These are phyloP conservation scores for Platalea minor DNA, from an alignment of 2,797 vertebrate species.

Conservation along the genomic window DNA sequence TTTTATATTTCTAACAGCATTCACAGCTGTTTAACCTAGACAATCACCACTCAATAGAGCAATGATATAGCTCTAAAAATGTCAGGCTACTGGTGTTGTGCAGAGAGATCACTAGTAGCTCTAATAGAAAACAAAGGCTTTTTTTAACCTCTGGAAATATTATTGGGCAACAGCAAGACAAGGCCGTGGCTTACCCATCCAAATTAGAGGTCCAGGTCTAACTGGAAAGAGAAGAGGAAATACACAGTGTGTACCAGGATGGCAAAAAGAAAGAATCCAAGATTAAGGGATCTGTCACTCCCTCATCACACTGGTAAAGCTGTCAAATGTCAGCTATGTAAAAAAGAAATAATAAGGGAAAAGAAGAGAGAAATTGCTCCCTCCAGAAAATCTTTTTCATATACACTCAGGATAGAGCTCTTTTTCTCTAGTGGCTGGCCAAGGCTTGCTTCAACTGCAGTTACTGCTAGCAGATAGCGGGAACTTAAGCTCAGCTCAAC, in stretches of 20 bases:
- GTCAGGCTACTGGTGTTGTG: not conserved
- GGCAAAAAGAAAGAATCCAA: not conserved
- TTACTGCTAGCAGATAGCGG: fast-evolving
- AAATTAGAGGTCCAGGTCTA: not conserved
- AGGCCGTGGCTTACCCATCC: not conserved
- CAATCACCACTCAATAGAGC: not conserved
- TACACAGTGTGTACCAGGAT: fast-evolving
- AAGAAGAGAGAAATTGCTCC: not conserved
- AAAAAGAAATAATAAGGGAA: not conserved
- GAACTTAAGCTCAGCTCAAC: not conserved
- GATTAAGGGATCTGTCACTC: not conserved
- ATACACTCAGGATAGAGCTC: not conserved
- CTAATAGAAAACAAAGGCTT: not conserved
- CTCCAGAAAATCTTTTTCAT: not conserved
- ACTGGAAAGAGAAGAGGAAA: not conserved
- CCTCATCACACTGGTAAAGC: not conserved
- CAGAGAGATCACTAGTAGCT: not conserved
- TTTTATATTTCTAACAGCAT: not conserved
- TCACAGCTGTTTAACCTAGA: not conserved
- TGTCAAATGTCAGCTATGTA: not conserved
- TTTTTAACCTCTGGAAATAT: not conserved
- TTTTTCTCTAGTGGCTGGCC: not conserved
- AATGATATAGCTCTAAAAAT: not conserved
- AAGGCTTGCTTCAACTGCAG: not conserved
- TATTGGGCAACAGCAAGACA: not conserved